Evolutionary conservation across 2,888 invertebrate genomes (phyloP), one percentile per base, ranked within the genome.

Genomic region (Sipunculus nudus): DNA sequence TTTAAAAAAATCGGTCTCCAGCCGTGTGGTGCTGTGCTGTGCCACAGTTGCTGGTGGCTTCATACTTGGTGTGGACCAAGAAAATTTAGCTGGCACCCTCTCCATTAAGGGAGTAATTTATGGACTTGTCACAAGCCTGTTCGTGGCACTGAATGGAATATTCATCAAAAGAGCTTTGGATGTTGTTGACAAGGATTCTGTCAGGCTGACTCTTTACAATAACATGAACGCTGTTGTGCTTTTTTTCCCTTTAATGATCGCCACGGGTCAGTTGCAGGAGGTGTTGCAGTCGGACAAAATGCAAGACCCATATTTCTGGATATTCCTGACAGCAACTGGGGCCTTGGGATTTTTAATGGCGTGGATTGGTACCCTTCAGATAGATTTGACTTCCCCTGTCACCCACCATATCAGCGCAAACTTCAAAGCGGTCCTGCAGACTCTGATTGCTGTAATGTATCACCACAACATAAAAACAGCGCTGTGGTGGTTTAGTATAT

Each of bases 381-480:
- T 83, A 23, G 75, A 80, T 50, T 73, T 79, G 41, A 83, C 83
- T 0, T 82, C 82, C 0, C 82, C 83, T 0, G 71, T 81, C 4
- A 78, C 82, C 0, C 83, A 83, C 64, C 79, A 82, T 63, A 75
- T 83, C 41, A 81, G 81, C 63, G 79, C 80, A 53, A 83, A 80
- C 61, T 75, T 79, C 23, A 82, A 82, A 61, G 79, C 83, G 0
- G 76, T 83, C 2, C 58, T 78, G 32, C 83, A 82, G 70, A 83
- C 83, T 3, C 55, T 83, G 3, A 59, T 83, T 3, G 83, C 82
- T 5, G 80, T 83, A 3, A 41, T 78, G 21, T 75, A 74, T 56
- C 77, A 74, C 61, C 66, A 76, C 16, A 78, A 82, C 58, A 60
- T 61, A 3, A 81, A 82, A 54, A 73, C 78, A 1, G 38, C 65